Base-by-base conservation (phyloP, 1,140 invertebrate species). In the Ladona fulva region DNA sequence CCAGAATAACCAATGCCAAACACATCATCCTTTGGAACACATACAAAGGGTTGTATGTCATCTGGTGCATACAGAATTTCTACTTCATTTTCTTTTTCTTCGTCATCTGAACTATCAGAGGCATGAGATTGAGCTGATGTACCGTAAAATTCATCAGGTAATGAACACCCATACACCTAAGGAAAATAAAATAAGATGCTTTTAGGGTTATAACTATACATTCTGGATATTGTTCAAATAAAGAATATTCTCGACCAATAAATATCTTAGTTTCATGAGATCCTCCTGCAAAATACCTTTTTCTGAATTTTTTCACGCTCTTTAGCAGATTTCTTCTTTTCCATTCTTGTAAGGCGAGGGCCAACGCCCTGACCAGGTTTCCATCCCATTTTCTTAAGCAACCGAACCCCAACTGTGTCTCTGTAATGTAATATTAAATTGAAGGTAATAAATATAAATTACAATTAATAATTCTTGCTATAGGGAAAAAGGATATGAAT, bases 1-100 rank as follows among this genome's bases (percentile, higher is more conserved):
- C 95, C 95, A n/a, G 86, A 86, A 82, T 99, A 99, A 0, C 97
- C 97, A 73, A 99, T 88, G 0, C 95, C 94, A 83, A 95, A 95
- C 24, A 86, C 88, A 85, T 96, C 92, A 77, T 90, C 89, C 86
- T 98, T 98, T 29, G 92, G 89, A 42, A 88, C 87, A 77, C 92
- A 89, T 8, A 91, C 80, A 80, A 91, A 89, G 12, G 90, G 88
- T 78, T 92, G 90, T 81, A 91, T 91, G 85, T 97, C 95, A 83
- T 94, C 91, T 8, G 95, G 94, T n/a, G 95, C 94, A 85, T 95
- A 95, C 12, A 92, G 89, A 0, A 91, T 84, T 24, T 80, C 78
- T 11, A 74, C 76, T 16, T 80, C 78, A 42, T 91, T 88, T 74
- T 90, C 89, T 78, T 88, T 88, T 77, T 84, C 81, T 76, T 86